Conservation (phyloP, 1,140 invertebrate species). For the Cydia splendana region DNA sequence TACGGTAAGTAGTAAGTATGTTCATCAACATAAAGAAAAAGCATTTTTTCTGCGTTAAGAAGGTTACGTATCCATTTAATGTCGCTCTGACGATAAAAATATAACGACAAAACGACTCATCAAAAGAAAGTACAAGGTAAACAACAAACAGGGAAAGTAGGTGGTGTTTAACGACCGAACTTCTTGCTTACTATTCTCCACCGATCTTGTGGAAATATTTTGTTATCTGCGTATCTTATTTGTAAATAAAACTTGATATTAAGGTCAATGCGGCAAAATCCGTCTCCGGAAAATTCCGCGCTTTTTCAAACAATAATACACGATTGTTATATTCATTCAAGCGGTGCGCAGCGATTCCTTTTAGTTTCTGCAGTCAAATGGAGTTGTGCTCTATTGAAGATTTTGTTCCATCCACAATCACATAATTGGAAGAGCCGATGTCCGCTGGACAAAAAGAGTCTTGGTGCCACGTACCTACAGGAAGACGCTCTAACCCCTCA, state of each 20-base stretch:
- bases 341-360: too few species aligned
- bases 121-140: constrained; percentile 17
- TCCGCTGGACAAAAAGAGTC: too few species aligned
- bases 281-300: too few species aligned
- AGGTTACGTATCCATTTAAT: background rate
- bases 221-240: constrained; percentile 2
- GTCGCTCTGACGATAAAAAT: constrained; percentile 16
- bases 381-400: too few species aligned
- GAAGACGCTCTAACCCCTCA: too few species aligned
- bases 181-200: constrained; percentile 5
- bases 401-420: too few species aligned
- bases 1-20: background rate
- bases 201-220: constrained; percentile 18
- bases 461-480: too few species aligned
- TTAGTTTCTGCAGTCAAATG: too few species aligned
- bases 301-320: too few species aligned
- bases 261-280: background rate
- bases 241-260: background rate
- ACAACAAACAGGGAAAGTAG: constrained; percentile 29
- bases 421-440: too few species aligned
- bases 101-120: constrained; percentile 29
- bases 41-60: background rate
- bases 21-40: background rate
- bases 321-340: too few species aligned
- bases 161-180: constrained; percentile 24